A percentile compares a stretch with the other conserved stretches of the same genome.
Conservation (phyloP, 2,113 vertebrate genomes). For the Gadus chalcogrammus region DNA sequence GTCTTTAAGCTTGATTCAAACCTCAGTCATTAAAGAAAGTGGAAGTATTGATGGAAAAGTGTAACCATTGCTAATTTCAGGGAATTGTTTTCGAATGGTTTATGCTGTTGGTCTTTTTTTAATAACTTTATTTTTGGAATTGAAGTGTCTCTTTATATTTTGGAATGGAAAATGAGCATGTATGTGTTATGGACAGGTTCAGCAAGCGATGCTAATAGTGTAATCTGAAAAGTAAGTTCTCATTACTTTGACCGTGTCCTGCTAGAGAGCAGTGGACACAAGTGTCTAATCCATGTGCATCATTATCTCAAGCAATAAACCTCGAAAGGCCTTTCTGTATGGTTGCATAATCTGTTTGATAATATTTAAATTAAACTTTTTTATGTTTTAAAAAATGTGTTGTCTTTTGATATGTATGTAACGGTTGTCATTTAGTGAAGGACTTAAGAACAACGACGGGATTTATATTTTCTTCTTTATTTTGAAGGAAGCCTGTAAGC, state of each 20-base stretch:
- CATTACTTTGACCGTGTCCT: conserved; percentile 37
- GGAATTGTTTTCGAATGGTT: too few species aligned
- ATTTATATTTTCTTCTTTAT: too few species aligned
- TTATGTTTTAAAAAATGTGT: conserved; percentile 63
- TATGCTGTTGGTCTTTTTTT: too few species aligned
- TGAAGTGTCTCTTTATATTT: background rate
- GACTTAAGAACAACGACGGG: too few species aligned
- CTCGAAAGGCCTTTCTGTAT: conserved; percentile 20
- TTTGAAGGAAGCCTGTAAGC: too few species aligned
- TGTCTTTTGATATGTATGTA: conserved; percentile 11
- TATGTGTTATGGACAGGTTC: background rate
- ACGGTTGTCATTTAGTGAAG: background rate
- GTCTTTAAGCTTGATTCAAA: too few species aligned
- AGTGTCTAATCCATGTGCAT: conserved; percentile 38
- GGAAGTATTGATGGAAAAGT: too few species aligned
- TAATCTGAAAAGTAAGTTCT: conserved; percentile 20
- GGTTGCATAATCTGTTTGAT: conserved; percentile 34
- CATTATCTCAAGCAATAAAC: conserved; percentile 40
- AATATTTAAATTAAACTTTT: conserved; percentile 67
- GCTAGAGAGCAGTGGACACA: conserved; percentile 30
- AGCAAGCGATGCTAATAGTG: conserved; percentile 13
- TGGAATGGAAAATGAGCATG: background rate
- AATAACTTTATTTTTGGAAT: background rate
- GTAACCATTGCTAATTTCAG: too few species aligned
- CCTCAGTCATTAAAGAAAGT: too few species aligned